phyloP scores from a whole-genome alignment of 2,888 invertebrate species.

The Pteria penguin region DNA sequence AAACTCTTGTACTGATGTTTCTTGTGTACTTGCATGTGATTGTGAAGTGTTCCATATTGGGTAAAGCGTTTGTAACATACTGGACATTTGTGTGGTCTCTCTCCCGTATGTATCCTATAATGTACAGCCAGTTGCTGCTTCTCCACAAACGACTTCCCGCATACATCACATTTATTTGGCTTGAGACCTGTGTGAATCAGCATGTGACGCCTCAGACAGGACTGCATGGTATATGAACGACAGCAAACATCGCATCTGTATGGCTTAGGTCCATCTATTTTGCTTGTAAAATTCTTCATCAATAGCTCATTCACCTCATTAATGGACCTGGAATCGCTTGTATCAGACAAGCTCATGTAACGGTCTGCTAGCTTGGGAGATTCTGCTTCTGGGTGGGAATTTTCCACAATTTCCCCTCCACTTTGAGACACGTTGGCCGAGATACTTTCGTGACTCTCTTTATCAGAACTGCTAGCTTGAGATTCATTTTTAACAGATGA shows the following conservation, averaged over 20 bases:
- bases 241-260: slow-evolving; percentile 26
- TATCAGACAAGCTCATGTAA: background rate
- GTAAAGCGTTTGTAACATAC: slow-evolving; percentile 30
- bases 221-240: slow-evolving; percentile 22
- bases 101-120: slow-evolving; percentile 32
- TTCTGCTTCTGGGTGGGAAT: background rate
- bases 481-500: background rate
- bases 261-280: slow-evolving; percentile 21
- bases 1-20: background rate
- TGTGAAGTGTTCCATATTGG: slow-evolving; percentile 33
- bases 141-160: slow-evolving; percentile 29
- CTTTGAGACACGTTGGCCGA: background rate
- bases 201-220: slow-evolving; percentile 26
- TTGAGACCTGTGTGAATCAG: slow-evolving; percentile 21
- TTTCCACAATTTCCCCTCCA: background rate
- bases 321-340: slow-evolving; percentile 3
- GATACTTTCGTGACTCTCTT: background rate
- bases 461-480: background rate
- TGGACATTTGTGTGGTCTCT: slow-evolving; percentile 23
- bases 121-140: slow-evolving; percentile 31
- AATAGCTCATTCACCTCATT: slow-evolving; percentile 23
- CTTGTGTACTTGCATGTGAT: slow-evolving; percentile 28
- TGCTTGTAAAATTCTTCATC: slow-evolving; percentile 27
- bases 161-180: slow-evolving; percentile 29
- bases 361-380: background rate